Percentiles rank a stretch among this genome's conserved stretches.
Conservation (phyloP, 2,888 invertebrate genomes). For the Agrochola lota region DNA sequence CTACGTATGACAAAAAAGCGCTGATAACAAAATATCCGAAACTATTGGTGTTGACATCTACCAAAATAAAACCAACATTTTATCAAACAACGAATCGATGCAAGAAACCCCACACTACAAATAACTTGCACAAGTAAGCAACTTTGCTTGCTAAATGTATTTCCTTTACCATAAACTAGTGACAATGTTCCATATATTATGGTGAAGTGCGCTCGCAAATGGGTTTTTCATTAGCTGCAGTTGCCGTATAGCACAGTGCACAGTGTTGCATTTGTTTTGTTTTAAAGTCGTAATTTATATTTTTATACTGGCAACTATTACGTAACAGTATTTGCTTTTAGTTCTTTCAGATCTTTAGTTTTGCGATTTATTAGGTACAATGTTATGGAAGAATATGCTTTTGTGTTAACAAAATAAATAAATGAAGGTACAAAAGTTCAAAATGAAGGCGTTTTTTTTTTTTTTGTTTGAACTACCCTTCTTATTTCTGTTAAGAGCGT, state of each 20-base stretch:
- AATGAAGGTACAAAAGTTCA: neutral
- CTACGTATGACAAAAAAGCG: neutral
- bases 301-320: slow-evolving; percentile 3
- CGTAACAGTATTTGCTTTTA: slow-evolving; percentile 8
- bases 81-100: neutral
- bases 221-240: slow-evolving; percentile 55
- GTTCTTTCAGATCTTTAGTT: neutral
- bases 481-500: neutral
- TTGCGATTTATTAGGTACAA: neutral
- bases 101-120: neutral
- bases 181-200: slow-evolving; percentile 44
- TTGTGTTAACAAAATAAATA: too few relatives aligned
- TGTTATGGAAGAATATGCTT: neutral
- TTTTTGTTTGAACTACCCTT: neutral
- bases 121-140: neutral
- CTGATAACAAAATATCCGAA: neutral
- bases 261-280: slow-evolving; percentile 11
- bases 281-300: slow-evolving; percentile 26
- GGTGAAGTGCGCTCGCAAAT: slow-evolving; percentile 50
- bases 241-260: slow-evolving; percentile 40
- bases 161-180: slow-evolving; percentile 44
- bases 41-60: neutral
- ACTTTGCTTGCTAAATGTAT: slow-evolving; percentile 29
- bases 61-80: neutral
- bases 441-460: neutral